These are phyloP conservation scores for Danionella dracula DNA, from an alignment of 2,797 vertebrate species.

Conservation along the genomic window DNA sequence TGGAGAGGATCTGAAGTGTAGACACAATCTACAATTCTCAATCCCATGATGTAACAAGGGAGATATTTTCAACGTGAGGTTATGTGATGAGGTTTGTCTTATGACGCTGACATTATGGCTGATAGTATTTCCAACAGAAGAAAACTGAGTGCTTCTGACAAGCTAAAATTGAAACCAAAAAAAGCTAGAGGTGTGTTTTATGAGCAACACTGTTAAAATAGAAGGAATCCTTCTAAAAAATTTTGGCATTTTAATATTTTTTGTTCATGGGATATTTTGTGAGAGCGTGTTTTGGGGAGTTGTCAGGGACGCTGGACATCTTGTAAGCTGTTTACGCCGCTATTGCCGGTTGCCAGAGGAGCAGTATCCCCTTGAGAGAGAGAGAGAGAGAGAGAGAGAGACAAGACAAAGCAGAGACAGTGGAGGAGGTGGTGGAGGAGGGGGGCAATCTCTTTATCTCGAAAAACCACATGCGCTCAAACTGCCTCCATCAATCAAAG, in stretches of 20 bases:
- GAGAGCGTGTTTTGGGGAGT: slow-evolving; percentile 40
- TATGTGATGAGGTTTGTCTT: too few relatives aligned
- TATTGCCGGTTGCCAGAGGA: slow-evolving; percentile 69
- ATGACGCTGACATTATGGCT: too few relatives aligned
- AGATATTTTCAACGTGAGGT: too few relatives aligned
- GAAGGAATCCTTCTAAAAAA: not conserved
- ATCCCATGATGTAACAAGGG: too few relatives aligned
- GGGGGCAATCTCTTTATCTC: slow-evolving; percentile 64
- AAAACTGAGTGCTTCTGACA: too few relatives aligned
- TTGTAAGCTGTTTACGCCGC: slow-evolving; percentile 65
- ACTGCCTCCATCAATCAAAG: slow-evolving; percentile 55
- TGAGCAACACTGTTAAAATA: not conserved
- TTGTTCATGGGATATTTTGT: slow-evolving; percentile 4
- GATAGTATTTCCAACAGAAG: too few relatives aligned
- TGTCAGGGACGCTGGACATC: slow-evolving; percentile 55
- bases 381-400: slow-evolving; percentile 69
- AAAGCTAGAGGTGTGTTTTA: too few relatives aligned
- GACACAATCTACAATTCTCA: too few relatives aligned
- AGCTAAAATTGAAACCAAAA: too few relatives aligned
- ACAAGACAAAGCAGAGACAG: slow-evolving; percentile 42
- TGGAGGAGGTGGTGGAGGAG: slow-evolving; percentile 49
- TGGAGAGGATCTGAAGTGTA: too few relatives aligned
- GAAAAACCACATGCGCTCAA: slow-evolving; percentile 59
- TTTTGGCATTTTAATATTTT: not conserved
- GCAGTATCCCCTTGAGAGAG: slow-evolving; percentile 61